Conservation (phyloP, 2,113 vertebrate species). For the Paradisaea rubra region DNA sequence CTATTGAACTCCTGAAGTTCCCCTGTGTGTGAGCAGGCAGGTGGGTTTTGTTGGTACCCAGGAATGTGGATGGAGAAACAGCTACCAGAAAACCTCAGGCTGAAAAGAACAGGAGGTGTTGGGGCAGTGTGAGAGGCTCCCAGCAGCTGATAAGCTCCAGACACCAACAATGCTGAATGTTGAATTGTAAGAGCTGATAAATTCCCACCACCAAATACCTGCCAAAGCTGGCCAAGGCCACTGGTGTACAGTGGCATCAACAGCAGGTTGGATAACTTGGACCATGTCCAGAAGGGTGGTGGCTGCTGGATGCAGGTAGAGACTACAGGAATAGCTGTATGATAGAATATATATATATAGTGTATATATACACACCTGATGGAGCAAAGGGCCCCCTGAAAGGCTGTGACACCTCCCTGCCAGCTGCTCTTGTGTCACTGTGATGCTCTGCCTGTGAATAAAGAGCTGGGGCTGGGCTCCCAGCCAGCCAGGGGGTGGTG, state of each 20-base stretch:
- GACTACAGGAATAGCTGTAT: not conserved
- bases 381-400: not conserved
- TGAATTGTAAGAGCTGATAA: not conserved
- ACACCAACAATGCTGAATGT: not conserved
- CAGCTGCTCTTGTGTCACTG: accelerated
- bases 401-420: not conserved
- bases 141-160: not conserved
- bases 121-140: not conserved
- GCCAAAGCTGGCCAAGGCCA: not conserved
- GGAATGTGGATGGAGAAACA: not conserved
- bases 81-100: not conserved
- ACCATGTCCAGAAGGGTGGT: not conserved
- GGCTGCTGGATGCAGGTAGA: not conserved
- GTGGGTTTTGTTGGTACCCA: not conserved
- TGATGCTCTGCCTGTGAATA: not conserved
- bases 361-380: not conserved
- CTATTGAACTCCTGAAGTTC: not conserved
- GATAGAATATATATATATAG: too few species aligned
- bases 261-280: not conserved
- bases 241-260: not conserved
- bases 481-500: not conserved
- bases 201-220: not conserved
- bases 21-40: not conserved
- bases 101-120: not conserved
- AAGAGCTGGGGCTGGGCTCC: not conserved